Evolutionary conservation across 1,140 invertebrate genomes (phyloP), one percentile per base, ranked within the genome.

Genomic region (Cotesia glomerata): DNA sequence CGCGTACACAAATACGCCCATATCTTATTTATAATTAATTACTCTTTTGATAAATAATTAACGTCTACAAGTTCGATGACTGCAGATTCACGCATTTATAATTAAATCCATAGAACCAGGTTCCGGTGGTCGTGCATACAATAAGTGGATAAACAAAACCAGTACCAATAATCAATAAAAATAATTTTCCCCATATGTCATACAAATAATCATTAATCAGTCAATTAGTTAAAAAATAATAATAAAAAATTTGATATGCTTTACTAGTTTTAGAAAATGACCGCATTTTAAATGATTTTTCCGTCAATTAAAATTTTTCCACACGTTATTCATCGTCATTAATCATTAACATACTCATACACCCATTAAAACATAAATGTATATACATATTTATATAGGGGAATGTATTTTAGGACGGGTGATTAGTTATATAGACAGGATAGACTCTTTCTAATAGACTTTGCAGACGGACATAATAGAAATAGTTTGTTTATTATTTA

Each of bases 381-480:
- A 61, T 61, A 61, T 61, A 61, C 59, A 61, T 61, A 61, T 61
- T 61, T 61, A 61, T 61, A 61, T 35, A 32, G 59, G 59, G 32
- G 32, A 61, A 61, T 61, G 59, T 32, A 26, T 61, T 61, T 26
- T 61, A 61, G 59, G 59, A 61, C 59, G 59, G 59, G 59, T 61
- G 59, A 61, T 32, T 61, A 56, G 18, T 56, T 61, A 61, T 34
- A 63, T 71, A 63, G 79, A 78, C 72, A 80, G 81, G 81, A 84
- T 86, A 85, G 81, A 86, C 84, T 86, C 84, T 45, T 85, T 81
- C 82, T 85, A 85, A 86, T 86, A 86, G 85, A 86, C 84, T 86
- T 85, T 86, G 85, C 85, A 85, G 82, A 85, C 80, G 80, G 80
- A 84, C 83, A 82, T 86, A 86, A 86, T 86, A 86, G 84, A 85